Evolutionary conservation across 2,888 invertebrate species (phyloP).

Genomic region (Tetanocera ferruginea): DNA sequence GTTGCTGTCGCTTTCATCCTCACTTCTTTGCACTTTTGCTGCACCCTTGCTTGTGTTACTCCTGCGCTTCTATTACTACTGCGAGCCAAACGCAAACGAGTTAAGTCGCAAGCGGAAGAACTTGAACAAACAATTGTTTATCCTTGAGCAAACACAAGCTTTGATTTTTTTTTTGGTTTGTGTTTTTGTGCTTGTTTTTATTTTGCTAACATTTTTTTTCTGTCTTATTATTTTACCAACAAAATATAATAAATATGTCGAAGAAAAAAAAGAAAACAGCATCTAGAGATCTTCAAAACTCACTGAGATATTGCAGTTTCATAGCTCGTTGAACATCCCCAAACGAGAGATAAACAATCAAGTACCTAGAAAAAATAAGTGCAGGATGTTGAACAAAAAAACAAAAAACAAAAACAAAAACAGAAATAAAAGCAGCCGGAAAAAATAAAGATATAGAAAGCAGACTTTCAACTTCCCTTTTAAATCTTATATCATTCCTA

Average conservation of each 20-base stretch:
- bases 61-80: not conserved
- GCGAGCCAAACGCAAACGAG: not conserved
- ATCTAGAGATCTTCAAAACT: constrained; percentile 16
- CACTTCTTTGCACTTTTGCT: not conserved
- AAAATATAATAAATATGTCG: constrained; percentile 11
- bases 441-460: not conserved
- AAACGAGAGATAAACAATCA: constrained; percentile 23
- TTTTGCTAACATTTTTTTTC: not conserved
- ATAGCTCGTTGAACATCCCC: constrained; percentile 17
- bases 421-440: not conserved
- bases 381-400: not conserved
- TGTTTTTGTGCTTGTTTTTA: not conserved
- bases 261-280: not conserved
- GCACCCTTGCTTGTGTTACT: not conserved
- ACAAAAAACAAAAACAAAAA: not conserved
- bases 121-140: constrained; percentile 24
- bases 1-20: not conserved
- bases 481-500: not conserved
- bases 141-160: constrained; percentile 22
- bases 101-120: constrained; percentile 1
- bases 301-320: constrained; percentile 16
- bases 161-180: constrained; percentile 3
- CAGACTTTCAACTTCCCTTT: not conserved
- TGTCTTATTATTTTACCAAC: not conserved
- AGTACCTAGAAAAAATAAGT: not conserved